These are phyloP conservation scores for Catamblyrhynchus diadema DNA, from an alignment of 2,797 vertebrate genomes.

Conservation along the genomic window DNA sequence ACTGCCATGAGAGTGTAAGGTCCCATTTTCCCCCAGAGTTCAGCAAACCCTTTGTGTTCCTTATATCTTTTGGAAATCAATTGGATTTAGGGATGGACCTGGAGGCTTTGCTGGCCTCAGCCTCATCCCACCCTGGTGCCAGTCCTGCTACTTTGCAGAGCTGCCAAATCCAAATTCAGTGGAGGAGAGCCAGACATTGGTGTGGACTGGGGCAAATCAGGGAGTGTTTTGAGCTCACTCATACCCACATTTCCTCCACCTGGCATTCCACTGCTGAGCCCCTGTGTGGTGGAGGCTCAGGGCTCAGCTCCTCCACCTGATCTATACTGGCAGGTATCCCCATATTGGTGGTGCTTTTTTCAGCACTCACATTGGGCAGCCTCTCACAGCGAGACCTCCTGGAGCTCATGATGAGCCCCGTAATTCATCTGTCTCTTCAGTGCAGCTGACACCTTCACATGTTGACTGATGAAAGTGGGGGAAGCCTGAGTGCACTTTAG, in stretches of 20 bases:
- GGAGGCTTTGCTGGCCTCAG: neutral
- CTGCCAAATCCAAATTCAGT: neutral
- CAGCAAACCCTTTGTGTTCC: neutral
- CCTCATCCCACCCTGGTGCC: neutral
- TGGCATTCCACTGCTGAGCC: neutral
- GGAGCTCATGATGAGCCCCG: neutral
- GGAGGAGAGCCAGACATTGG: neutral
- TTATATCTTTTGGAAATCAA: neutral
- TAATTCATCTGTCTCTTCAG: neutral
- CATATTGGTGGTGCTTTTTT: neutral
- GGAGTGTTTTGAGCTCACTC: neutral
- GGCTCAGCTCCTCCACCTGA: neutral
- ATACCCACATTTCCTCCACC: neutral
- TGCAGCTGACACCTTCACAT: neutral
- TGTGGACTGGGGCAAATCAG: neutral
- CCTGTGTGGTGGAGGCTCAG: neutral
- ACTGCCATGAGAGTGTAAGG: neutral
- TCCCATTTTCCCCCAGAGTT: neutral
- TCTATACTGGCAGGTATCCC: neutral
- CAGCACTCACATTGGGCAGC: accelerated
- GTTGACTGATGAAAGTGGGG: constrained; percentile 1
- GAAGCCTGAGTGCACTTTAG: constrained; percentile 6
- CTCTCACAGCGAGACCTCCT: neutral
- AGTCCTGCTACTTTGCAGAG: neutral
- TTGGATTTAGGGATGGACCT: neutral